Percentiles rank a stretch among this genome's conserved stretches.
phyloP scores from a whole-genome alignment of 2,797 vertebrate genomes.

The Coracias cyanogaster region DNA sequence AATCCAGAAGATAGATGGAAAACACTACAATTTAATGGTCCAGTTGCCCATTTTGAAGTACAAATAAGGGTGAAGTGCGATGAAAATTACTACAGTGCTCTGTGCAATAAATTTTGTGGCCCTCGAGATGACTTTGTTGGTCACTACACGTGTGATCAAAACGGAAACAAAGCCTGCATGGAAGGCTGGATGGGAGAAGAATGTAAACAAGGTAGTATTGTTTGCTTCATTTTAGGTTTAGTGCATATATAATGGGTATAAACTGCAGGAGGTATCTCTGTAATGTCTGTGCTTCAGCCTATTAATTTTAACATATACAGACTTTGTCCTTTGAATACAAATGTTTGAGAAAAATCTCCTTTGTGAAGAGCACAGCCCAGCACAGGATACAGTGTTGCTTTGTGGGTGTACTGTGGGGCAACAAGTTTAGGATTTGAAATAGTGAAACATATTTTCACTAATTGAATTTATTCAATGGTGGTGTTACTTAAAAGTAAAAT shows the following conservation, averaged over 20 bases:
- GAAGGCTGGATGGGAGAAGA: conserved; percentile 92
- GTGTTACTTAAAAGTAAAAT: neutral
- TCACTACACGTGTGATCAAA: conserved; percentile 92
- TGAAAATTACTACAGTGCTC: conserved; percentile 90
- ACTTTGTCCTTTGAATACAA: neutral
- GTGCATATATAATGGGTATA: neutral
- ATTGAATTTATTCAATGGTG: neutral
- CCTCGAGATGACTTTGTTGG: conserved; percentile 94
- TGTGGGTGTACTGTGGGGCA: neutral
- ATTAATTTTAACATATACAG: neutral
- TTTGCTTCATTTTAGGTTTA: neutral
- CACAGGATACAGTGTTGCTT: neutral
- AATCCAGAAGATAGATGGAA: conserved; percentile 91
- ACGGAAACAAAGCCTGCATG: conserved; percentile 91
- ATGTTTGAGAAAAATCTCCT: neutral
- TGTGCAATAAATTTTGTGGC: conserved; percentile 94
- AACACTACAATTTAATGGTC: conserved; percentile 81
- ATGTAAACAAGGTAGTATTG: conserved; percentile 87
- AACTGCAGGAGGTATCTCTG: neutral
- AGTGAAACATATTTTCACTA: neutral
- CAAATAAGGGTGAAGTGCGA: conserved; percentile 90
- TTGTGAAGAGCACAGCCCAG: neutral
- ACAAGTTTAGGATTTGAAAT: neutral
- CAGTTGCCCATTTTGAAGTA: conserved; percentile 85
- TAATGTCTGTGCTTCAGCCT: neutral